Conservation (phyloP, 2,797 vertebrate genomes). For the Sebastes cheni region DNA sequence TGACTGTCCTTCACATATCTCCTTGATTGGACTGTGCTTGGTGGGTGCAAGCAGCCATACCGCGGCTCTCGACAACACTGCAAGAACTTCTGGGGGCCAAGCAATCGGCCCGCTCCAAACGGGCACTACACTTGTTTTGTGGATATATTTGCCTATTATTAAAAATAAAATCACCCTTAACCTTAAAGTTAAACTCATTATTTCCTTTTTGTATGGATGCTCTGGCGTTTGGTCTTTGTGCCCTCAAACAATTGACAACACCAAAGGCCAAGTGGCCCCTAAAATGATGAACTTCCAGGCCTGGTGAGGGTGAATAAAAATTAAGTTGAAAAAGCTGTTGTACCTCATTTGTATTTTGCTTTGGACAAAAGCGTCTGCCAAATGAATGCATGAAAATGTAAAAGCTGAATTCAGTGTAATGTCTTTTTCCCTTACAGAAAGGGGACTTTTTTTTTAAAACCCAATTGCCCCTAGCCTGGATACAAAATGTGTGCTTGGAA, state of each 20-base stretch:
- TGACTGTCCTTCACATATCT: too few relatives aligned
- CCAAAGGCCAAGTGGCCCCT: not conserved
- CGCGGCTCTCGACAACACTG: too few relatives aligned
- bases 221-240: not conserved
- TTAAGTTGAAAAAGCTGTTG: not conserved
- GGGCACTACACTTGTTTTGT: too few relatives aligned
- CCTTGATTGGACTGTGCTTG: too few relatives aligned
- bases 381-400: not conserved
- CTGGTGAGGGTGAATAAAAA: too few relatives aligned
- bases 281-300: not conserved
- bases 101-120: too few relatives aligned
- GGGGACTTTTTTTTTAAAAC: not conserved
- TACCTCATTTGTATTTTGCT: not conserved
- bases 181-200: too few relatives aligned
- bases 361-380: not conserved
- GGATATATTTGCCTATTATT: too few relatives aligned
- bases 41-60: too few relatives aligned
- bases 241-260: not conserved
- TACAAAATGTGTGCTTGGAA: conserved; percentile 12
- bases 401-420: not conserved
- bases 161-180: too few relatives aligned
- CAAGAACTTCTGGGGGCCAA: too few relatives aligned
- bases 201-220: accelerated
- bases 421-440: not conserved
- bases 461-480: not conserved